phyloP scores from a whole-genome alignment of 2,113 vertebrate genomes.

The Anguilla rostrata region DNA sequence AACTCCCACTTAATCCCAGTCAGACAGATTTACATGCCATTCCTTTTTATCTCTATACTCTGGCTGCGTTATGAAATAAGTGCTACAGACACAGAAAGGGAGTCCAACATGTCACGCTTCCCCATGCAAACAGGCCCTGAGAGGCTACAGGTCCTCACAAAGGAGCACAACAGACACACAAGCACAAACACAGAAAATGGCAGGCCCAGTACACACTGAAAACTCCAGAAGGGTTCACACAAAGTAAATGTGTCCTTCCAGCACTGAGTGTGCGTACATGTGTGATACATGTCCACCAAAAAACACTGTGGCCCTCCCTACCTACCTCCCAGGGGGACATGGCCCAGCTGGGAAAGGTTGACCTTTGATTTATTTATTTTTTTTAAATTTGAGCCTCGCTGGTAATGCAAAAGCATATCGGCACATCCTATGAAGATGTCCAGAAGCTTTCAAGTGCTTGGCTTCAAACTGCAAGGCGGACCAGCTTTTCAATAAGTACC shows the following conservation, averaged over 20 bases:
- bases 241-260: no score
- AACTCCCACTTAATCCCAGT: slow-evolving; percentile 24
- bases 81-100: background rate
- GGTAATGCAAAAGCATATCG: background rate
- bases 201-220: no score
- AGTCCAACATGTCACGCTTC: background rate
- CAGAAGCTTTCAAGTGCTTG: no score
- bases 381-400: background rate
- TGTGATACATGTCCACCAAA: no score
- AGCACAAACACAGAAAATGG: background rate
- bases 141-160: background rate
- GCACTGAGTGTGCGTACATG: no score
- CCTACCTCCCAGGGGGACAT: no score
- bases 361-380: background rate
- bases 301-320: no score
- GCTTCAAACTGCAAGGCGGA: background rate
- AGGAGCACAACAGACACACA: background rate
- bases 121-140: background rate
- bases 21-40: slow-evolving; percentile 3
- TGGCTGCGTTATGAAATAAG: background rate
- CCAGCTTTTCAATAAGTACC: background rate
- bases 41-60: slow-evolving; percentile 17
- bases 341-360: no score
- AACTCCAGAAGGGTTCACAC: no score
- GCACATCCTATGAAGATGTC: background rate